A percentile compares a stretch with the other conserved stretches of the same genome.
These are phyloP conservation scores for Odocoileus hemionus DNA, from an alignment of 2,113 vertebrate genomes.

Conservation along the genomic window DNA sequence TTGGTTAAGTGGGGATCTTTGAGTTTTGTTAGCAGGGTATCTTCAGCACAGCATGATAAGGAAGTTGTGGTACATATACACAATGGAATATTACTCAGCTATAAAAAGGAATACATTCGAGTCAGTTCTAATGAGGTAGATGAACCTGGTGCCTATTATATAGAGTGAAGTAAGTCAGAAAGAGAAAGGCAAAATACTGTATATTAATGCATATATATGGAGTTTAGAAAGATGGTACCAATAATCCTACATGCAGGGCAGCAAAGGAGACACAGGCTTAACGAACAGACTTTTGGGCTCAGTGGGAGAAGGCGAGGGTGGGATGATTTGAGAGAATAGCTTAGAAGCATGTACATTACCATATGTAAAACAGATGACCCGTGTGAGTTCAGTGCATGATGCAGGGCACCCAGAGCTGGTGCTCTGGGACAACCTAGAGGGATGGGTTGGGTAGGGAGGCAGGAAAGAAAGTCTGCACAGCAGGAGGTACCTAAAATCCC, in stretches of 20 bases:
- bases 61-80: not conserved
- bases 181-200: not conserved
- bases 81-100: not conserved
- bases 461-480: not conserved
- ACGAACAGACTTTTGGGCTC: not conserved
- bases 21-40: not conserved
- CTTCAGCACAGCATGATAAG: not conserved
- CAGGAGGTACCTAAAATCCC: not conserved
- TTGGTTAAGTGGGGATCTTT: not conserved
- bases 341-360: not conserved
- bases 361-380: not conserved
- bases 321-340: not conserved
- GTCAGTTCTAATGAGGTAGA: not conserved
- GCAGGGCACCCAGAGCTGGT: not conserved
- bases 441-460: not conserved
- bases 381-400: fast-evolving
- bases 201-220: not conserved
- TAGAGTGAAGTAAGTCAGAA: not conserved
- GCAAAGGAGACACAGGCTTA: not conserved
- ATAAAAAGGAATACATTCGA: not conserved
- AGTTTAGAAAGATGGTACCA: not conserved
- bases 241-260: not conserved
- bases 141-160: not conserved
- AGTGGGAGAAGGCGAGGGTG: not conserved
- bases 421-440: not conserved